Evolutionary conservation across 2,797 vertebrate species (phyloP), one percentile per base, ranked within the genome.

Genomic region (Tolypeutes matacus): DNA sequence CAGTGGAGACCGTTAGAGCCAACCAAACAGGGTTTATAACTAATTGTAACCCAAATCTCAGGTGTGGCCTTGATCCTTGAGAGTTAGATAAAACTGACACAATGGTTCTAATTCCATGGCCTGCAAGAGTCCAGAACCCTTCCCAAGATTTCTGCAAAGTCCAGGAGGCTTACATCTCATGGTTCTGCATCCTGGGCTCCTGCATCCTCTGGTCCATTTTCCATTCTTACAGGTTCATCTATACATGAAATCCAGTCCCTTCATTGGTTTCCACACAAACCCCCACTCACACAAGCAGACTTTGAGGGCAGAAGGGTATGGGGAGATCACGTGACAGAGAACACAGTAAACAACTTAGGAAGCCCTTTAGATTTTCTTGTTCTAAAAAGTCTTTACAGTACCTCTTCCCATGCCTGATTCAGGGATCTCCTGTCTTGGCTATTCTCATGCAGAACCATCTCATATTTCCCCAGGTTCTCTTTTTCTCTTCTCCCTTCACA

Each of bases 11-110:
- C 34, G 39, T 5, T 20, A 75, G 7, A 64, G 46, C 25, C 6
- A 80, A 42, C 31, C 25, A 82, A 92, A 64, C 21, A 91, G 56
- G 56, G 88, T 80, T 88, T 80, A 56, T 69, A 81, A 20, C 42
- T 60, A 21, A 56, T 31, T 21, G 49, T 60, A 83, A 39, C 8
- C 60, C 76, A 34, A 27, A 70, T 91, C 31, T 90, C 73, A 85
- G n/a, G 53, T 62, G 65, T 14, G 29, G 80, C 29, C 60, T 34
- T 73, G 70, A 53, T 36, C 56, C 67, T 83, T 80, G 64, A 85
- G 34, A 94, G 25, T n/a, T 65, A 39, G 25, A 76, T 76, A 64
- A 86, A 76, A 76, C 2, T 18, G 60, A 84, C 21, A 65, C 27
- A 80, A 12, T 14, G 67, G 23, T 67, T 34, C 72, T 34, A 82